Evolutionary conservation across 2,113 vertebrate species (phyloP).

Genomic region (Scopus umbretta): DNA sequence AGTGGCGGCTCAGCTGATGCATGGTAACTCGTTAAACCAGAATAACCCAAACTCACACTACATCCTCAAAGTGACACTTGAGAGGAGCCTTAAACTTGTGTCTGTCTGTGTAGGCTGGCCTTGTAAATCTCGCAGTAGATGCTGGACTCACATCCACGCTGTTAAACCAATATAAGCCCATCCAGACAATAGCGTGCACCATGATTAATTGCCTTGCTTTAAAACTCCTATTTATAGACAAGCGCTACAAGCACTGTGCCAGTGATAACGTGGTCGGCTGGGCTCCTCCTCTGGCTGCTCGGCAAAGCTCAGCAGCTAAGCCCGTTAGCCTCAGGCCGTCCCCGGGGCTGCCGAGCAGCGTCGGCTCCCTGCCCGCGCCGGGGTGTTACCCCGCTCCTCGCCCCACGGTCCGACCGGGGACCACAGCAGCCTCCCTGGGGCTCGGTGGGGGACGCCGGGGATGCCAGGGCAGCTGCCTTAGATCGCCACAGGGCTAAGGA

Average conservation of each 20-base stretch:
- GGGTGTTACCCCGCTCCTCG: not conserved
- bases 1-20: fast-evolving
- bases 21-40: not conserved
- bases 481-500: not conserved
- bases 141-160: not conserved
- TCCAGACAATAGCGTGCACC: not conserved
- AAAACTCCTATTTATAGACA: conserved; percentile 43
- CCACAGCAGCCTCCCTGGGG: not conserved
- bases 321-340: not conserved
- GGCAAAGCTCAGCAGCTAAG: not conserved
- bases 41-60: not conserved
- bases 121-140: not conserved
- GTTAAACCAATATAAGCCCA: not conserved
- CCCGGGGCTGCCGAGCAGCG: not conserved
- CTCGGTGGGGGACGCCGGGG: fast-evolving
- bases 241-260: not conserved
- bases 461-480: fast-evolving
- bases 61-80: not conserved
- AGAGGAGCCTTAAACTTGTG: not conserved
- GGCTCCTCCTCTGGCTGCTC: not conserved
- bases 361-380: not conserved
- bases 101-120: not conserved
- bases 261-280: not conserved
- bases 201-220: conserved; percentile 35
- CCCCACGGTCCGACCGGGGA: fast-evolving